Evolutionary conservation across 2,888 invertebrate species (phyloP).

Genomic region (Chrysodeixis includens): DNA sequence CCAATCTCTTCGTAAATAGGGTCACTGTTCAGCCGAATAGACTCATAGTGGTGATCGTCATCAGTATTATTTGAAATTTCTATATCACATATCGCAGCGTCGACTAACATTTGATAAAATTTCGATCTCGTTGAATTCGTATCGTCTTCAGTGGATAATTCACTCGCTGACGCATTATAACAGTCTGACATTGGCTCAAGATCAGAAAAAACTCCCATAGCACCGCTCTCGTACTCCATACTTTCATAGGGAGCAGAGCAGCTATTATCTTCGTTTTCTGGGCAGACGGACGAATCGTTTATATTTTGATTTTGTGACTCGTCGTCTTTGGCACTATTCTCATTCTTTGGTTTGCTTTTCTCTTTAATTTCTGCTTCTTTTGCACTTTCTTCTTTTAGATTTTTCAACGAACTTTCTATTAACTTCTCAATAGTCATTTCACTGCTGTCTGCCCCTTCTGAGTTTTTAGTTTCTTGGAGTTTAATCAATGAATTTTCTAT

Average conservation of each 20-base stretch:
- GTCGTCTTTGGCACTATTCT: conserved; percentile 63
- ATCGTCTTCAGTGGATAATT: conserved; percentile 91
- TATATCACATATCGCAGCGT: conserved; percentile 92
- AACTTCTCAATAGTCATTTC: conserved; percentile 85
- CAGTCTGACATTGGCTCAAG: conserved; percentile 91
- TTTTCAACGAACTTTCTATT: conserved; percentile 85
- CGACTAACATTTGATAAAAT: conserved; percentile 93
- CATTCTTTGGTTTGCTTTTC: conserved; percentile 67
- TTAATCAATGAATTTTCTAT: conserved; percentile 92
- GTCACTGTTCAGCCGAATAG: conserved; percentile 91
- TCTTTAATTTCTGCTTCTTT: conserved; percentile 58
- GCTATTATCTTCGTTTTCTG: conserved; percentile 87
- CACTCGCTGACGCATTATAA: conserved; percentile 92
- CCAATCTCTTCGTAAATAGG: conserved; percentile 94
- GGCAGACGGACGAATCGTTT: conserved; percentile 66
- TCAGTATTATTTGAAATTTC: conserved; percentile 90
- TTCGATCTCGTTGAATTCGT: conserved; percentile 91
- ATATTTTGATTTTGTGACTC: conserved; percentile 65
- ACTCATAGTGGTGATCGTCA: conserved; percentile 93
- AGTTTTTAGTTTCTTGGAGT: conserved; percentile 85
- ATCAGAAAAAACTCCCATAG: conserved; percentile 86
- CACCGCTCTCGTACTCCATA: conserved; percentile 92
- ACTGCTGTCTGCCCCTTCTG: conserved; percentile 83
- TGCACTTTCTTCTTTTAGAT: conserved; percentile 77
- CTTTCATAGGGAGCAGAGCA: conserved; percentile 93